A percentile compares a stretch with the other conserved stretches of the same genome.
Conservation (phyloP, 2,888 invertebrate genomes). For the Stenotaenia linearis region DNA sequence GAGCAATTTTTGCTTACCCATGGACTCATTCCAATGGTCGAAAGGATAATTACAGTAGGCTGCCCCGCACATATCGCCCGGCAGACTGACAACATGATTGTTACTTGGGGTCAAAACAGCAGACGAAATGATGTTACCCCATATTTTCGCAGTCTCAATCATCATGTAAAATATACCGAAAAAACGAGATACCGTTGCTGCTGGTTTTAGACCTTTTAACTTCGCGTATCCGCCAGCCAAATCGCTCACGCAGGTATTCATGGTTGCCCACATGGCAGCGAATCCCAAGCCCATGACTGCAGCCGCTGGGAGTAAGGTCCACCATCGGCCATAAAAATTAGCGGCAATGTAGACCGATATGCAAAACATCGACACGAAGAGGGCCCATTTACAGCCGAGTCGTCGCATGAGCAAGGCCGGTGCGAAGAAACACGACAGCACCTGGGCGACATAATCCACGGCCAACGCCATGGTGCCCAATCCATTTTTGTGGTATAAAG, state of each 20-base stretch:
- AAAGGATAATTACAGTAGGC: conserved; percentile 30
- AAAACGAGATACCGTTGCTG: conserved; percentile 28
- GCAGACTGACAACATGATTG: not conserved
- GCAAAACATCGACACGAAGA: conserved; percentile 84
- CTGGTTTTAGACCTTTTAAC: not conserved
- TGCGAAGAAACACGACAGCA: conserved; percentile 91
- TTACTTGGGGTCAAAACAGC: not conserved
- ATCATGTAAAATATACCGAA: conserved; percentile 35
- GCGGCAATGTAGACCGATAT: conserved; percentile 92
- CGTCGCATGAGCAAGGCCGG: conserved; percentile 87
- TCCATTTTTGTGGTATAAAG: conserved; percentile 81
- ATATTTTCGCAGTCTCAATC: conserved; percentile 32
- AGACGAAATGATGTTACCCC: conserved; percentile 35
- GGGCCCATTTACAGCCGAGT: conserved; percentile 92
- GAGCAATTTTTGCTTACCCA: not conserved
- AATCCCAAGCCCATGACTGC: conserved; percentile 30
- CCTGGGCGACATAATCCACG: conserved; percentile 85
- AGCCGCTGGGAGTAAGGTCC: conserved; percentile 45
- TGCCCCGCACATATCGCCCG: conserved; percentile 2
- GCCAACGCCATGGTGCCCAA: conserved; percentile 83
- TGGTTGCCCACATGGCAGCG: conserved; percentile 30
- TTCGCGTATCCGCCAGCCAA: conserved; percentile 22
- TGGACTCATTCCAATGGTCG: not conserved
- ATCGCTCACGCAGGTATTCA: conserved; percentile 29
- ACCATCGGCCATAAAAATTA: conserved; percentile 78